Base-by-base conservation (phyloP, 23 tunicate genomes). In the Botrylloides violaceus region DNA sequence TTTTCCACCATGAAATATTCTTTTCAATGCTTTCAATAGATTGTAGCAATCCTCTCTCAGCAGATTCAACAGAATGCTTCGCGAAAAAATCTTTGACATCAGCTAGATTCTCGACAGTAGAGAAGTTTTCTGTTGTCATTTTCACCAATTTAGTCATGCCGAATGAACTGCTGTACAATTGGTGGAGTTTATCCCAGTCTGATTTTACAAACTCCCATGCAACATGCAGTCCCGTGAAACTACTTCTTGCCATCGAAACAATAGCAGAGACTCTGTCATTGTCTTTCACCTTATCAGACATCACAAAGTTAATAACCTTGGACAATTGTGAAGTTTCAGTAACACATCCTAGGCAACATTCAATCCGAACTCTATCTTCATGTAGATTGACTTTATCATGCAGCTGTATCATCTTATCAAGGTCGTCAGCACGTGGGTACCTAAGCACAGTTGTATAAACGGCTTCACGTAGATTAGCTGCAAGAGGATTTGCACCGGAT, bases 11-110 rank as follows among this genome's bases (percentile, higher is more conserved):
- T 33, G 76, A 91, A 36, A 58, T 34, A 36, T 79, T 95, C 76
- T 64, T 78, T 32, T 63, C 58, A 72, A 84, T 89, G 49, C 79
- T 80, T 68, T 95, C 99, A 23, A 95, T 60, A 3, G 92, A 89
- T 75, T 95, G 99, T 50, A 79, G 80, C 27, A 95, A 86, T 12
- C 90, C 83, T 29, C 99, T 71, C 47, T 81, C 91, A 24, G 99
- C 99, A 29, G 85, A 88, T 22, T 61, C 72, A 12, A 88, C 81
- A 0, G 96, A 82, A 62, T 87, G 77, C 20, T 79, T 77, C 4
- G 78, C 72, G 62, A 87, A 95, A 61, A 87, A 95, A 32, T 82
- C 86, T 80, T 86, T 79, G 31, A 90, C 61, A 20, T 90, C 97
- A 19, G 76, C 59, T 34, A 90, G 90, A 66, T 35, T 83, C 27